A percentile compares a stretch with the other conserved stretches of the same genome.
phyloP scores from a whole-genome alignment of 2,888 invertebrate genomes.

The Chymomyza caudatula region DNA sequence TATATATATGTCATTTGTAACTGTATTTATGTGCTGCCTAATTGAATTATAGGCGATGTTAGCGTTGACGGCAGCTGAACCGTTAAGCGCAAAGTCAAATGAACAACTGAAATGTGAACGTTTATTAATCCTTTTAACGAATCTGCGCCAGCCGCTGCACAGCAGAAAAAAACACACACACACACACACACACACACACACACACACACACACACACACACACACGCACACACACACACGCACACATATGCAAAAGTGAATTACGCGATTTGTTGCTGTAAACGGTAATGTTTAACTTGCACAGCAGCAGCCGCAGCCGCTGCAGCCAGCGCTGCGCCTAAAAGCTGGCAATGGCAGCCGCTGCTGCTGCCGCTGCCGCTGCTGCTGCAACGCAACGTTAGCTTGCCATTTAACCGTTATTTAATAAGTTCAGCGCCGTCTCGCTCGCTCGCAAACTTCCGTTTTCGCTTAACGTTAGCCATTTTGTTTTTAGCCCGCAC shows the following conservation, averaged over 20 bases:
- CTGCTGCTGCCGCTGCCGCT: neutral
- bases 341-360: conserved; percentile 38
- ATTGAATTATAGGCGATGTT: neutral
- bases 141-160: conserved; percentile 32
- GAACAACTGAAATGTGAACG: conserved; percentile 69
- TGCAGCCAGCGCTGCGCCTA: conserved; percentile 27
- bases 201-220: conserved; percentile 5
- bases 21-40: conserved; percentile 3
- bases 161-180: conserved; percentile 24
- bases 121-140: conserved; percentile 73
- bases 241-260: conserved; percentile 44
- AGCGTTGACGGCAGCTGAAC: conserved; percentile 50
- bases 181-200: conserved; percentile 10
- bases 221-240: neutral
- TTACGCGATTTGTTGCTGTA: conserved; percentile 67
- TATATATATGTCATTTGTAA: conserved; percentile 8
- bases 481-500: conserved; percentile 64
- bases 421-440: conserved; percentile 57
- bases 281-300: conserved; percentile 64
- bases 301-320: conserved; percentile 38
- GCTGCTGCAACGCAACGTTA: conserved; percentile 23
- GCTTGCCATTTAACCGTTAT: conserved; percentile 69
- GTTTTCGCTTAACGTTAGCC: conserved; percentile 64
- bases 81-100: conserved; percentile 72
- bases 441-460: conserved; percentile 46